These are phyloP conservation scores for Leptinotarsa lineolata DNA, from an alignment of 1,140 invertebrate species.

Conservation along the genomic window DNA sequence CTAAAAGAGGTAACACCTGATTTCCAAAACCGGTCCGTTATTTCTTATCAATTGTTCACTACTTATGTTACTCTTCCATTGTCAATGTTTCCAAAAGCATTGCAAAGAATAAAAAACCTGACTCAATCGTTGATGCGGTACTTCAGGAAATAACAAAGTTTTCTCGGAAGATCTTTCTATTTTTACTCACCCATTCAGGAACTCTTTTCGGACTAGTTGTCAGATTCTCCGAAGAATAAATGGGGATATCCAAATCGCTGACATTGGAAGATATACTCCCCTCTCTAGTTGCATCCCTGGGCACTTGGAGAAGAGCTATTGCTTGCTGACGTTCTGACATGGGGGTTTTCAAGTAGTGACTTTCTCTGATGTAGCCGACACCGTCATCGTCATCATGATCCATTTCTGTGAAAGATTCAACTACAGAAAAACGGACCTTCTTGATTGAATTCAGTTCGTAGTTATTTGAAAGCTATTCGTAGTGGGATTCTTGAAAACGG, in stretches of 20 bases:
- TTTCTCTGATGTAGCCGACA: conserved; percentile 63
- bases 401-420: conserved; percentile 51
- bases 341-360: conserved; percentile 61
- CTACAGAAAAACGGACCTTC: conserved; percentile 38
- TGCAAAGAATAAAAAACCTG: too few species aligned
- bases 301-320: conserved; percentile 59
- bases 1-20: too few species aligned
- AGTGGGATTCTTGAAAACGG: too few species aligned
- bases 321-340: conserved; percentile 54
- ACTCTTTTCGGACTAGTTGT: conserved; percentile 42
- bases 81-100: too few species aligned
- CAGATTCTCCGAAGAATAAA: conserved; percentile 57
- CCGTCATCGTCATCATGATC: conserved; percentile 62
- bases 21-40: too few species aligned
- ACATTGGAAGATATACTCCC: conserved; percentile 63
- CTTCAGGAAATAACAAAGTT: too few species aligned
- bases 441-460: conserved; percentile 24
- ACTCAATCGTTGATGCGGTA: too few species aligned
- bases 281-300: conserved; percentile 52
- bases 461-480: not conserved
- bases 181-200: conserved; percentile 42
- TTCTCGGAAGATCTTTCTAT: not conserved
- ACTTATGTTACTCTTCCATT: too few species aligned
- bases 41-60: too few species aligned
- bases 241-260: conserved; percentile 64